Conservation (phyloP, 2,888 invertebrate genomes). For the Hylaea fasciaria region DNA sequence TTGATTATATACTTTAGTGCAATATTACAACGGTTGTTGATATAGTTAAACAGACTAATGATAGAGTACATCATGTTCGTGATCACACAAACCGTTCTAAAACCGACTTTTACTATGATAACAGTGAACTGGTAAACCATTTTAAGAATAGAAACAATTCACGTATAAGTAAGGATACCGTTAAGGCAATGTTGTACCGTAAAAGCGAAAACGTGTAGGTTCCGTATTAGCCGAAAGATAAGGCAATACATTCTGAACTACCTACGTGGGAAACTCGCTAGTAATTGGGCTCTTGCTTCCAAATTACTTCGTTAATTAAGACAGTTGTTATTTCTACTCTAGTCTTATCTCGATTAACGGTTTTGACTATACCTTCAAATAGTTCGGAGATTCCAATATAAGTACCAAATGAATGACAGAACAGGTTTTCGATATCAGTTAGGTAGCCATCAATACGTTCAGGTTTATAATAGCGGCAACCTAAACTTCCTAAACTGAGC, state of each 20-base stretch:
- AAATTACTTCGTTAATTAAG: conserved; percentile 43
- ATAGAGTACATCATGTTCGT: conserved; percentile 13
- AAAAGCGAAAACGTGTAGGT: conserved; percentile 48
- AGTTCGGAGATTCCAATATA: too few species aligned
- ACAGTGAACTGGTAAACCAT: conserved; percentile 27
- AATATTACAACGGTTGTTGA: conserved; percentile 28
- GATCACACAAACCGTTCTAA: conserved; percentile 25
- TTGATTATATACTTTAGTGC: conserved; percentile 18
- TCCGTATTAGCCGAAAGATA: conserved; percentile 41
- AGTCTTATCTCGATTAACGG: conserved; percentile 3
- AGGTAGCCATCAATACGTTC: too few species aligned
- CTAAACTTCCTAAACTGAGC: too few species aligned
- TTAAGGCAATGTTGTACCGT: conserved; percentile 45
- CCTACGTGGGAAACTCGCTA: conserved; percentile 43
- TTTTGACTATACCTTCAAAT: too few species aligned
- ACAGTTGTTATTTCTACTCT: conserved; percentile 21
- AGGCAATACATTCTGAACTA: conserved; percentile 34
- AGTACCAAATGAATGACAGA: too few species aligned
- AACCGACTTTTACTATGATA: conserved; percentile 33
- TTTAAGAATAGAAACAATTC: conserved; percentile 32
- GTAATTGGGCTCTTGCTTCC: conserved; percentile 38
- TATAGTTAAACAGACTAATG: conserved; percentile 32
- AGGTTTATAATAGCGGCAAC: too few species aligned
- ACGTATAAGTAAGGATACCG: conserved; percentile 39
- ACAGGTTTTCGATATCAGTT: too few species aligned